Evolutionary conservation across 2,797 vertebrate genomes (phyloP), one percentile per base, ranked within the genome.

Genomic region (Merluccius polli): DNA sequence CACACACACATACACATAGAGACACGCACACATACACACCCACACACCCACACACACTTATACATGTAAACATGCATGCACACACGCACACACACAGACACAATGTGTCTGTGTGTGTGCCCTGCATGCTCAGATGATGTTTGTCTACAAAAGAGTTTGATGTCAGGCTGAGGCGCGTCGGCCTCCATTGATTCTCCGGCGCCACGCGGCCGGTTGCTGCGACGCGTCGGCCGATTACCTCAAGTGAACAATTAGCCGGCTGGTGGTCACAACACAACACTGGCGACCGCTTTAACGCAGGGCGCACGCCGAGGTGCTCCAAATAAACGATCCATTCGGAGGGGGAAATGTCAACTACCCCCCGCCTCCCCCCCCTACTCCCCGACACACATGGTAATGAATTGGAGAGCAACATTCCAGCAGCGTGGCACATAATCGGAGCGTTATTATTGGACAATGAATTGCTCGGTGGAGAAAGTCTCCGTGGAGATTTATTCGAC

Each of bases 191-290:
- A n/a, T n/a, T n/a, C n/a, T n/a, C n/a, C n/a, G n/a, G n/a, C n/a
- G n/a, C n/a, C n/a, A n/a, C n/a, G n/a, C n/a, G n/a, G n/a, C n/a
- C n/a, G n/a, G n/a, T 92, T 87, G 88, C 87, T 87, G 87, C 84
- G 89, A 90, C 88, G 89, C 88, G 89, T 89, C 86, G 88, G 87
- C 88, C 89, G 91, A 93, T 93, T 92, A 93, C 87, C 90, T 91
- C 89, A 91, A 92, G 91, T 92, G 91, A 92, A 90, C 91, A 93
- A 92, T 93, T 93, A 93, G 89, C 87, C 83, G 86, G 84, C 85
- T 87, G 88, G 89, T 89, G 90, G 90, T 91, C 90, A 90, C 90
- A 90, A 92, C 92, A 90, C 89, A 86, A 84, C 78, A 83, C 83
- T 85, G 80, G 44, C 52, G 71, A 73, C 73, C 59, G 71, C 77